Conservation (phyloP, 1,140 invertebrate genomes). For the Neodiprion fabricii region DNA sequence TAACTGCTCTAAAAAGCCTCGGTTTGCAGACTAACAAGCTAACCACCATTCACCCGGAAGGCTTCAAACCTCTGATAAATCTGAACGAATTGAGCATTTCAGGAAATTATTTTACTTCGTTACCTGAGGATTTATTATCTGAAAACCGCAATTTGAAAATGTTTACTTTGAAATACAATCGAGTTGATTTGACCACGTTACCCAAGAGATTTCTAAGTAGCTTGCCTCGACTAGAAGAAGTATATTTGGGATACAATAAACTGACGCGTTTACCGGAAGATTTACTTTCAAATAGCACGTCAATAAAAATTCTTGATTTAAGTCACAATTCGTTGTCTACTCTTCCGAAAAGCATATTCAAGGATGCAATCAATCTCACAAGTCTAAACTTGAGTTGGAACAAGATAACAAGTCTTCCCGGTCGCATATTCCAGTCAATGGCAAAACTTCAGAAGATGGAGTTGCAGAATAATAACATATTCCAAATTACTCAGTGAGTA, state of each 20-base stretch:
- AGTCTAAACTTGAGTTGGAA: slow-evolving; percentile 67
- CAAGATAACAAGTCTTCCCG: slow-evolving; percentile 60
- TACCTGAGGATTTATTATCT: slow-evolving; percentile 67
- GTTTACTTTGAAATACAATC: slow-evolving; percentile 62
- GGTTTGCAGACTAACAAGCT: slow-evolving; percentile 70
- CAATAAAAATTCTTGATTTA: slow-evolving; percentile 65
- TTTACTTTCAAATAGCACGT: slow-evolving; percentile 64
- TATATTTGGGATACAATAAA: slow-evolving; percentile 60
- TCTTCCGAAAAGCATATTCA: slow-evolving; percentile 64
- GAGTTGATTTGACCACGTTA: slow-evolving; percentile 61
- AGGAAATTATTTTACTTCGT: slow-evolving; percentile 65
- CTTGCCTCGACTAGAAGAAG: slow-evolving; percentile 60
- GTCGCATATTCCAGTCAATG: slow-evolving; percentile 61
- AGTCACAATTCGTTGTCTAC: slow-evolving; percentile 62
- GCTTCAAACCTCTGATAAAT: slow-evolving; percentile 66
- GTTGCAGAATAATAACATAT: slow-evolving; percentile 63
- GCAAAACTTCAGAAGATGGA: slow-evolving; percentile 61
- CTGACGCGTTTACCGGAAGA: slow-evolving; percentile 63
- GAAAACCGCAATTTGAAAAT: slow-evolving; percentile 54
- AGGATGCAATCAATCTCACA: slow-evolving; percentile 63
- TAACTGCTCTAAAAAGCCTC: slow-evolving; percentile 64
- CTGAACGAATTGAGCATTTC: slow-evolving; percentile 67
- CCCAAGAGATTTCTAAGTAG: slow-evolving; percentile 65
- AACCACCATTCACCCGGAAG: slow-evolving; percentile 61
- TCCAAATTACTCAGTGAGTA: slow-evolving; percentile 62